These are phyloP conservation scores for Meandrusa payeni DNA, from an alignment of 2,888 invertebrate genomes.

Conservation along the genomic window DNA sequence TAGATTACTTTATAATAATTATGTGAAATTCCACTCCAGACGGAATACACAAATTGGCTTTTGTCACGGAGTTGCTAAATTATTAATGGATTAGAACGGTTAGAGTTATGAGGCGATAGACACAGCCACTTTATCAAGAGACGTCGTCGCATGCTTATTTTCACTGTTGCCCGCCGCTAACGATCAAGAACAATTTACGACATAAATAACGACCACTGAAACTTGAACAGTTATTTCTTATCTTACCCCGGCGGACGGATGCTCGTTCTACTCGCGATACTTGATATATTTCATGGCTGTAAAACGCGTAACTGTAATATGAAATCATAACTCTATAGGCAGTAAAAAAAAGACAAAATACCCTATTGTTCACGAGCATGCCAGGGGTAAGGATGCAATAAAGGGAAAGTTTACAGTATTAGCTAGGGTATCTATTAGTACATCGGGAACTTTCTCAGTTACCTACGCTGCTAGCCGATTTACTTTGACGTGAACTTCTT, in stretches of 20 bases:
- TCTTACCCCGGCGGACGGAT: slow-evolving; percentile 44
- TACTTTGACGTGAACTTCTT: slow-evolving; percentile 16
- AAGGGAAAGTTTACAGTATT: slow-evolving; percentile 22
- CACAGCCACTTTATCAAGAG: slow-evolving; percentile 53
- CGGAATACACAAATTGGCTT: slow-evolving; percentile 64
- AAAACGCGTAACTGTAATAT: slow-evolving; percentile 23
- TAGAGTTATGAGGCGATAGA: slow-evolving; percentile 47
- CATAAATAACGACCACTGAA: slow-evolving; percentile 51
- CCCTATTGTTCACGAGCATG: slow-evolving; percentile 9
- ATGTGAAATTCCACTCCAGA: slow-evolving; percentile 59
- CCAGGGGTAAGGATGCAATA: slow-evolving; percentile 16
- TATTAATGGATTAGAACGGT: slow-evolving; percentile 54
- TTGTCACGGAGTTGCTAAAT: slow-evolving; percentile 60
- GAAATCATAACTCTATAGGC: slow-evolving; percentile 12
- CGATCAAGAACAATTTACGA: slow-evolving; percentile 54
- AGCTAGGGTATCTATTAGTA: slow-evolving; percentile 11
- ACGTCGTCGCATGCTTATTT: slow-evolving; percentile 51
- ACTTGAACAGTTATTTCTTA: slow-evolving; percentile 55
- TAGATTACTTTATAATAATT: slow-evolving; percentile 78
- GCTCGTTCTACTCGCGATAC: slow-evolving; percentile 35
- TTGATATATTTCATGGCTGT: slow-evolving; percentile 32
- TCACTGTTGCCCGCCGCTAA: slow-evolving; percentile 48
- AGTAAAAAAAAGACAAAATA: slow-evolving; percentile 16
- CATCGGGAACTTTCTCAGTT: slow-evolving; percentile 20
- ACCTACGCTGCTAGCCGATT: slow-evolving; percentile 16